These are phyloP conservation scores for Hypocryptadius cinnamomeus DNA, from an alignment of 2,113 vertebrate genomes.

Conservation along the genomic window DNA sequence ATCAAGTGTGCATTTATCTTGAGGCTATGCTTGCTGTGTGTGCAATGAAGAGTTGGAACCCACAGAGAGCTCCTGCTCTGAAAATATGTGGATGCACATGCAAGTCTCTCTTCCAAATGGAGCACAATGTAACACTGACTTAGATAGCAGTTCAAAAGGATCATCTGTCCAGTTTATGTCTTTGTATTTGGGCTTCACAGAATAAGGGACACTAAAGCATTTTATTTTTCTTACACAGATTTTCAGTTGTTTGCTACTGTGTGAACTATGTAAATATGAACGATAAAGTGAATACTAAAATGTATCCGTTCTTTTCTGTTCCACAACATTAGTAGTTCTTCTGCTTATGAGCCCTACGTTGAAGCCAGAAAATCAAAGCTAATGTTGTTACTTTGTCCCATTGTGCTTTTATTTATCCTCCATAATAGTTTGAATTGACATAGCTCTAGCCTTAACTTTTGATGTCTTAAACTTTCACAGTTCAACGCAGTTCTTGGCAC, in stretches of 20 bases:
- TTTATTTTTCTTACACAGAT: background rate
- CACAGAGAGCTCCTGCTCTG: background rate
- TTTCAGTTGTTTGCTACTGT: background rate
- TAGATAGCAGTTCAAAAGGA: background rate
- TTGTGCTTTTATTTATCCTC: background rate
- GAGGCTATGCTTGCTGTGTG: background rate
- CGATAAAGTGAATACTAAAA: background rate
- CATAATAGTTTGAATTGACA: background rate
- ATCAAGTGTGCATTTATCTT: background rate
- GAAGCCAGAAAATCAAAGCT: background rate
- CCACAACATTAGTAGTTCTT: background rate
- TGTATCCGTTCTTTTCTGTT: background rate
- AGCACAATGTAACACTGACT: background rate
- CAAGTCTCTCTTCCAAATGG: background rate
- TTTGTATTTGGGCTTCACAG: background rate
- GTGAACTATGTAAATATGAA: background rate
- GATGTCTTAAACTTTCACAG: conserved; percentile 4
- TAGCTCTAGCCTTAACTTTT: background rate
- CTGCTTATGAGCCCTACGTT: background rate
- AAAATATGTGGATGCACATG: background rate
- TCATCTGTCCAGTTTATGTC: background rate
- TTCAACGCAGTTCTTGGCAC: background rate
- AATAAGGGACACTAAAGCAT: background rate
- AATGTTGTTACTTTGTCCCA: background rate
- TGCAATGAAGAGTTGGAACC: background rate